Conservation (phyloP, 2,113 vertebrate genomes). For the Phylloscopus trochiloides region DNA sequence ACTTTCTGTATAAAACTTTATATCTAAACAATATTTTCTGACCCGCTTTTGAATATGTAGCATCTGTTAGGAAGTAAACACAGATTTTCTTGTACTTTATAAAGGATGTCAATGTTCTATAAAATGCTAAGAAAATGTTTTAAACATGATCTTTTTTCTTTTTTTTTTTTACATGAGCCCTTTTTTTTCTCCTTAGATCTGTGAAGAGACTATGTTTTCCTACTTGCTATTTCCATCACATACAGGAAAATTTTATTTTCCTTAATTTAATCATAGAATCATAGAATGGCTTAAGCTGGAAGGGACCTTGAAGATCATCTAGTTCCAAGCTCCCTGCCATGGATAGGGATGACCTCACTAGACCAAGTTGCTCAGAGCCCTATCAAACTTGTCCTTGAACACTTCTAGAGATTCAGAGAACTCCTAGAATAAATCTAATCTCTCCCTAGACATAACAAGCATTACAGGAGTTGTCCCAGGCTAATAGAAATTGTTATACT, state of each 20-base stretch:
- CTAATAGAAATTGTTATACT: background rate
- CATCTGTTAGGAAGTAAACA: background rate
- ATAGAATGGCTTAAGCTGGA: background rate
- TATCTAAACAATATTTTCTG: background rate
- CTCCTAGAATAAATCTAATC: background rate
- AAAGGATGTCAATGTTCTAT: background rate
- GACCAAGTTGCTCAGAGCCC: background rate
- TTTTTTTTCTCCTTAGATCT: background rate
- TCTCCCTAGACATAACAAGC: background rate
- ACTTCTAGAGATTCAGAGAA: background rate
- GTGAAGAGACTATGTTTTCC: background rate
- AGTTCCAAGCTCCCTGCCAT: background rate
- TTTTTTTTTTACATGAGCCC: background rate
- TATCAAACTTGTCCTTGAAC: background rate
- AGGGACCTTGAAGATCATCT: background rate
- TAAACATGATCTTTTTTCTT: background rate
- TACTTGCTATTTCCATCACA: background rate
- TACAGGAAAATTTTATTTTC: background rate
- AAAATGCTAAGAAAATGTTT: background rate
- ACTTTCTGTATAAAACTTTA: background rate
- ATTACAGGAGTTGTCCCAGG: background rate
- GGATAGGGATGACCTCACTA: background rate
- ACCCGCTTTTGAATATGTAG: background rate
- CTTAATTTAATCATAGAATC: background rate
- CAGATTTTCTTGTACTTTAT: background rate